These are phyloP conservation scores for Notospermus geniculatus DNA, from an alignment of 1,140 invertebrate genomes.

Conservation along the genomic window DNA sequence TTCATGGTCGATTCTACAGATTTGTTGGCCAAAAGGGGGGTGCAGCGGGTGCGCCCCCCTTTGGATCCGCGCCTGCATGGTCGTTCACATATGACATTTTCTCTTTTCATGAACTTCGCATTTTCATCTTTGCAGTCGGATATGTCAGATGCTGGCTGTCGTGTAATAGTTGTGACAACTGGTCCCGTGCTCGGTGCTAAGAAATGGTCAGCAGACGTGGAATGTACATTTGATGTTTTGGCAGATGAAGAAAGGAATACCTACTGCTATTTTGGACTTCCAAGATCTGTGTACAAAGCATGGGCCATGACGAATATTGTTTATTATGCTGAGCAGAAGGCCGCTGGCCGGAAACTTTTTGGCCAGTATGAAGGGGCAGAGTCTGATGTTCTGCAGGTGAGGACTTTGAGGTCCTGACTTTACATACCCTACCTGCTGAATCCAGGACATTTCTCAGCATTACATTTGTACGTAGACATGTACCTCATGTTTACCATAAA, in stretches of 20 bases:
- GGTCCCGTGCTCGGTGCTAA: conserved; percentile 33
- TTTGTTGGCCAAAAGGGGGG: too few relatives aligned
- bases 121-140: conserved; percentile 25
- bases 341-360: conserved; percentile 33
- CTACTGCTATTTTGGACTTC: conserved; percentile 36
- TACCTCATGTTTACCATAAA: too few relatives aligned
- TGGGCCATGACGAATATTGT: conserved; percentile 37
- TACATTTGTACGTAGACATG: too few relatives aligned
- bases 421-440: too few relatives aligned
- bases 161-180: conserved; percentile 38
- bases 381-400: conserved; percentile 41
- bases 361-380: conserved; percentile 42
- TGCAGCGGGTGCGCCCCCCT: too few relatives aligned
- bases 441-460: too few relatives aligned
- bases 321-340: conserved; percentile 43
- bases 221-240: conserved; percentile 37
- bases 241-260: conserved; percentile 37
- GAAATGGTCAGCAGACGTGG: conserved; percentile 39
- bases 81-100: too few relatives aligned
- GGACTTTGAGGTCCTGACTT: background rate
- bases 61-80: too few relatives aligned
- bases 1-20: too few relatives aligned
- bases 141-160: conserved; percentile 19
- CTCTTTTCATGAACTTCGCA: too few relatives aligned
- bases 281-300: conserved; percentile 34